Conservation (phyloP, 1,140 invertebrate genomes). For the Bombus ignitus region DNA sequence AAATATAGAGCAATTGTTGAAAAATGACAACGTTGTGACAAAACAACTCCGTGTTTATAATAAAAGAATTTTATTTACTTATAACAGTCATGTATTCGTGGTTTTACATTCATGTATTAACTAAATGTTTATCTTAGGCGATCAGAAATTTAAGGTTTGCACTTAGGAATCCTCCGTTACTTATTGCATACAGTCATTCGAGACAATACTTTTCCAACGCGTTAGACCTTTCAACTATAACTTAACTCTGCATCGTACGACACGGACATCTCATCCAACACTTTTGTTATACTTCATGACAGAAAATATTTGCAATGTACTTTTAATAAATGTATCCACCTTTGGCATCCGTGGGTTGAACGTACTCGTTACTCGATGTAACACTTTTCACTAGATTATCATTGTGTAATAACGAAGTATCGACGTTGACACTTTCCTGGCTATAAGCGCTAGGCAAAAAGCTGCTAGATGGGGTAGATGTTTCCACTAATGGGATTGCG, state of each 20-base stretch:
- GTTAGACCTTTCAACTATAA: not conserved
- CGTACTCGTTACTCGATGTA: slow-evolving; percentile 32
- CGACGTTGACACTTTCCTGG: slow-evolving; percentile 11
- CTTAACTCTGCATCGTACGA: not conserved
- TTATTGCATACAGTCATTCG: not conserved
- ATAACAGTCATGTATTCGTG: slow-evolving; percentile 38
- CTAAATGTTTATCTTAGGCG: not conserved
- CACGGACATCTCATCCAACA: not conserved
- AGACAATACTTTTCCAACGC: not conserved
- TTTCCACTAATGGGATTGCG: no score
- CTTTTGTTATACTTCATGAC: not conserved
- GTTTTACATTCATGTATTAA: not conserved
- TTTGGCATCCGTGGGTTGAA: slow-evolving; percentile 68
- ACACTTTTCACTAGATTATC: not conserved
- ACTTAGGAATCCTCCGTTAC: not conserved
- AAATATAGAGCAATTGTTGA: not conserved
- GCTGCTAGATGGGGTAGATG: no score
- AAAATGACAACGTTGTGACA: not conserved
- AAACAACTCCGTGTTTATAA: slow-evolving; percentile 62
- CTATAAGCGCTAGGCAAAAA: not conserved
- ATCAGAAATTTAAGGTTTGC: not conserved
- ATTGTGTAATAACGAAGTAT: not conserved
- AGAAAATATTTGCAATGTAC: not conserved
- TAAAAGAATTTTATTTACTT: slow-evolving; percentile 77
- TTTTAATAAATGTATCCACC: slow-evolving; percentile 76